A percentile compares a stretch with the other conserved stretches of the same genome.
Conservation (phyloP, 2,797 vertebrate species). For the Mionectes olivaceus region DNA sequence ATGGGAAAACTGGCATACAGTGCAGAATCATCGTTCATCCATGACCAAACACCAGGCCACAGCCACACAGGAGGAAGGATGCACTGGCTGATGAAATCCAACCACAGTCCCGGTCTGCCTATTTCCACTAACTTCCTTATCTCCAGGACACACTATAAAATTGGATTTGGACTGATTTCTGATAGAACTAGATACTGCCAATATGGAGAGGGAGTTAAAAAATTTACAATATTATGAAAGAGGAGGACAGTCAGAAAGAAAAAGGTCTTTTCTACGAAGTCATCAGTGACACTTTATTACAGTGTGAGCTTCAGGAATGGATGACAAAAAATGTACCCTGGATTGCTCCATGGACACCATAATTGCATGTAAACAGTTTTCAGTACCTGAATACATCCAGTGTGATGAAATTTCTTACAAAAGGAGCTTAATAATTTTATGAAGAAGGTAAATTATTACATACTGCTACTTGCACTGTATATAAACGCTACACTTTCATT, state of each 20-base stretch:
- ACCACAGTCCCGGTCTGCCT: neutral
- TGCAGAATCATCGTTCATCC: neutral
- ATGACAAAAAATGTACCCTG: neutral
- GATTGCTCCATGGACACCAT: neutral
- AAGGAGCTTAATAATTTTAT: neutral
- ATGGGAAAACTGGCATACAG: neutral
- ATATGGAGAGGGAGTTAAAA: neutral
- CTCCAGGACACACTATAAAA: too few species aligned
- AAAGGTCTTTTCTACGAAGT: neutral
- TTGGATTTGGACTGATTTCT: neutral
- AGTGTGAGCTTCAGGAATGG: neutral
- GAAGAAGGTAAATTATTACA: neutral
- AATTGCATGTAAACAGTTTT: neutral
- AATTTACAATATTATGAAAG: neutral
- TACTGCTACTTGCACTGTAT: neutral
- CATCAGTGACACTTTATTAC: too few species aligned
- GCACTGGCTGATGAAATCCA: neutral
- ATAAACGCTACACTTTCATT: neutral
- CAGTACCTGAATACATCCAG: neutral
- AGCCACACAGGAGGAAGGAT: neutral
- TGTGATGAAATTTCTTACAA: neutral
- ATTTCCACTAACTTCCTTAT: neutral
- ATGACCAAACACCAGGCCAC: neutral
- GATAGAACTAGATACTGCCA: neutral
- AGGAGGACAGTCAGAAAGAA: neutral